A percentile compares a stretch with the other conserved stretches of the same genome.
phyloP scores from a whole-genome alignment of 2,888 invertebrate species.

The Ecliptopera silaceata region DNA sequence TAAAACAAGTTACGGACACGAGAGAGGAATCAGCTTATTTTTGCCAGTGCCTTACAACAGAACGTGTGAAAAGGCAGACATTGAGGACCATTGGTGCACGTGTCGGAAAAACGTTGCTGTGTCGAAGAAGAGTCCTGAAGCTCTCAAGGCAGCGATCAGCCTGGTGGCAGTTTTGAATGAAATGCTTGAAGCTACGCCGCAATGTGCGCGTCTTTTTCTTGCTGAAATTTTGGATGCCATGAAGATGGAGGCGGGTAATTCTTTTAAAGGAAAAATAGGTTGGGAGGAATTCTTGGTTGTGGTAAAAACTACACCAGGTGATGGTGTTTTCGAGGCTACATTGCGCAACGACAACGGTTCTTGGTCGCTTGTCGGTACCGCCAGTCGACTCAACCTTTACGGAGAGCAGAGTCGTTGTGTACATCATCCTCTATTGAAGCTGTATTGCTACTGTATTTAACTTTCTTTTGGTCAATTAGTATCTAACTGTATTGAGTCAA shows the following conservation, averaged over 20 bases:
- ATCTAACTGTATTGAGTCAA: background rate
- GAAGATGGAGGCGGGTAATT: slow-evolving; percentile 77
- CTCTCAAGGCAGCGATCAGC: slow-evolving; percentile 82
- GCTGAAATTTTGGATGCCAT: slow-evolving; percentile 86
- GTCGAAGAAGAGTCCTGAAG: slow-evolving; percentile 74
- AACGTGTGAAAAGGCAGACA: slow-evolving; percentile 90
- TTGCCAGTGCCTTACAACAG: slow-evolving; percentile 86
- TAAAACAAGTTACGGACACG: slow-evolving; percentile 55
- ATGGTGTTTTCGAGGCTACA: slow-evolving; percentile 91
- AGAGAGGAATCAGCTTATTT: slow-evolving; percentile 90
- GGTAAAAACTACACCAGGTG: slow-evolving; percentile 85
- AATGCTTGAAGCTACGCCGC: slow-evolving; percentile 81
- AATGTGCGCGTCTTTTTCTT: slow-evolving; percentile 86
- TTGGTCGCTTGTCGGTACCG: slow-evolving; percentile 85
- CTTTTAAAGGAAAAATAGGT: slow-evolving; percentile 58
- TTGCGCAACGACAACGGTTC: slow-evolving; percentile 63
- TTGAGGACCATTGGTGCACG: slow-evolving; percentile 94
- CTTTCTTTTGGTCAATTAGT: background rate
- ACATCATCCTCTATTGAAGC: slow-evolving; percentile 87
- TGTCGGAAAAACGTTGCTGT: slow-evolving; percentile 87
- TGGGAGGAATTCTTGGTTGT: slow-evolving; percentile 85
- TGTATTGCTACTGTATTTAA: slow-evolving; percentile 89
- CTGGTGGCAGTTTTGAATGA: slow-evolving; percentile 87
- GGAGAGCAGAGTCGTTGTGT: slow-evolving; percentile 91
- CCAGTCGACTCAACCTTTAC: slow-evolving; percentile 90